These are phyloP conservation scores for Tenthredo distinguenda DNA, from an alignment of 2,888 invertebrate genomes.

Conservation along the genomic window DNA sequence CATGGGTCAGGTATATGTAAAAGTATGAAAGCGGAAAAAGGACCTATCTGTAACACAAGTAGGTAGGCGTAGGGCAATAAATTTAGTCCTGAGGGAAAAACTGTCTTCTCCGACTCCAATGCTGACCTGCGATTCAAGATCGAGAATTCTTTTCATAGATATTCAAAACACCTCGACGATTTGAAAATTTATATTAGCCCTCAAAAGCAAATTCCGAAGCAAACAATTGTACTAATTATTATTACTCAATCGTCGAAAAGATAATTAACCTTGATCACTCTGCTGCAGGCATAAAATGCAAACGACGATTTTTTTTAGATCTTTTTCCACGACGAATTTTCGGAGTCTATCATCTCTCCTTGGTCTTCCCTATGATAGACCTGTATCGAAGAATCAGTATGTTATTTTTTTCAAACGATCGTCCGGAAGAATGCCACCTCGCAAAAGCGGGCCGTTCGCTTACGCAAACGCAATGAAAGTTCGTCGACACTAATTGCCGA, in stretches of 20 bases:
- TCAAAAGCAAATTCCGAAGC: not conserved
- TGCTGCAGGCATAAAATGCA: no score
- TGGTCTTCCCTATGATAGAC: no score
- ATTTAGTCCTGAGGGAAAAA: not conserved
- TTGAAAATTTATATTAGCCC: not conserved
- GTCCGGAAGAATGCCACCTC: not conserved
- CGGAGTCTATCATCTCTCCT: no score
- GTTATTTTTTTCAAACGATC: no score
- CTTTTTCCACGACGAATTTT: no score
- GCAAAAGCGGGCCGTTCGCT: not conserved
- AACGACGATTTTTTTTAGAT: no score
- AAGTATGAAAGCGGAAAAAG: not conserved
- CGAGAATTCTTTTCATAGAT: not conserved
- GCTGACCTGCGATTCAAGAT: not conserved
- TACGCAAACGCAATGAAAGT: not conserved
- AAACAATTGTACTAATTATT: not conserved
- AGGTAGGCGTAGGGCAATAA: not conserved
- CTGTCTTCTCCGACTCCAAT: not conserved
- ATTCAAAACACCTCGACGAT: not conserved
- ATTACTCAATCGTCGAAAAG: no score
- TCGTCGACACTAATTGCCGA: constrained; percentile 21
- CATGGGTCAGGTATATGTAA: not conserved
- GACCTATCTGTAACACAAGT: not conserved
- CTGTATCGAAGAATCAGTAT: no score
- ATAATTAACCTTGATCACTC: no score